phyloP scores from a whole-genome alignment of 2,797 vertebrate genomes.

The Haliaeetus vocifer region DNA sequence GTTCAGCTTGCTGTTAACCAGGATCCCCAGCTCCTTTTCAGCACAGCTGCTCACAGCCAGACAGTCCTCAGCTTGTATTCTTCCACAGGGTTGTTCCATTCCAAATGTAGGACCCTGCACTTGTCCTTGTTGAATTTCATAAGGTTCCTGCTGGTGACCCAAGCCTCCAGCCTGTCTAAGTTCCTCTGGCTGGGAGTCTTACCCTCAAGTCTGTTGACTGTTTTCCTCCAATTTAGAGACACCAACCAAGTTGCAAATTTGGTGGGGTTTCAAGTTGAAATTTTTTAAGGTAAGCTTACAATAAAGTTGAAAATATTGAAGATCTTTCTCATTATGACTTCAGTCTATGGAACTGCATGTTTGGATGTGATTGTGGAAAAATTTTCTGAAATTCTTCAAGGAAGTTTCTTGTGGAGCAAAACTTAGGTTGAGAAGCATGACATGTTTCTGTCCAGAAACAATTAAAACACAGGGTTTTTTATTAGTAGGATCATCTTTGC shows the following conservation, averaged over 20 bases:
- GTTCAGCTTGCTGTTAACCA: background rate
- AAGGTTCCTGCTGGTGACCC: background rate
- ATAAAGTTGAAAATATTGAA: background rate
- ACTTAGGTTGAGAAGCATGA: background rate
- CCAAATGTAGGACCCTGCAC: background rate
- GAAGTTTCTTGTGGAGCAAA: background rate
- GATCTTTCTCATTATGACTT: background rate
- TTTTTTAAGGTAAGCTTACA: background rate
- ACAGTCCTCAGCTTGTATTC: background rate
- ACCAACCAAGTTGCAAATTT: background rate
- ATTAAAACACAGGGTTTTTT: background rate
- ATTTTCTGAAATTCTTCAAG: background rate
- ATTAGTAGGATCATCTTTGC: background rate
- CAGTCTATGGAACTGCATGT: background rate
- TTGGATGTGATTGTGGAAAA: background rate
- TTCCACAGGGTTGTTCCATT: background rate
- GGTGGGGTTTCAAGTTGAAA: rapidly evolving
- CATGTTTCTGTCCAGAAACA: background rate
- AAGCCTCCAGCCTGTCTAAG: background rate
- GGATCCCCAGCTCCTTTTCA: background rate
- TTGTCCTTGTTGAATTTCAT: background rate
- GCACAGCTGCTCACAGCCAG: background rate
- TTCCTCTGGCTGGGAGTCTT: background rate
- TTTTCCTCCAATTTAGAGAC: background rate
- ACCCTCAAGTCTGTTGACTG: background rate